These are phyloP conservation scores for Nasonia giraulti DNA, from an alignment of 1,140 invertebrate genomes.

Conservation along the genomic window DNA sequence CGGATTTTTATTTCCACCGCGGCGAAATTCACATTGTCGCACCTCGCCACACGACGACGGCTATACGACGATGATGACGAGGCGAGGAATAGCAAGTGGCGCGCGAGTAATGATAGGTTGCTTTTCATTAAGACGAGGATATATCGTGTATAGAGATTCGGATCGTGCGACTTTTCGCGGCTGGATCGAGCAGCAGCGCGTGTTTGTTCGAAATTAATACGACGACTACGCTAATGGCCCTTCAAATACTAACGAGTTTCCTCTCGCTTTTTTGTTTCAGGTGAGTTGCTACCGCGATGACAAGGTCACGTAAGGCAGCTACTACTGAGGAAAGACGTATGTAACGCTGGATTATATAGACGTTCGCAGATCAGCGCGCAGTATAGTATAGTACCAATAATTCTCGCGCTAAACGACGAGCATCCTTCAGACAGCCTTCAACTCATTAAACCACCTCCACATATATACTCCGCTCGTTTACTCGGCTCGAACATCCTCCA, in stretches of 20 bases:
- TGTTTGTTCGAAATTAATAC: background rate
- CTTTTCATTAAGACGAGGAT: background rate
- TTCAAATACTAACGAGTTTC: conserved; percentile 12
- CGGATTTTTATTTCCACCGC: background rate
- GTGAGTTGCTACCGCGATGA: conserved; percentile 29
- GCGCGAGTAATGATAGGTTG: conserved; percentile 11
- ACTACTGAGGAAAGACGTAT: background rate
- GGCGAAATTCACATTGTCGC: background rate
- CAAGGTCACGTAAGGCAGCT: background rate
- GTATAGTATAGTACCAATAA: background rate
- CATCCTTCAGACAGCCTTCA: conserved; percentile 20
- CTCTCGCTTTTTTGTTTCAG: conserved; percentile 41
- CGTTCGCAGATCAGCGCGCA: background rate
- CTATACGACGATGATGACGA: background rate
- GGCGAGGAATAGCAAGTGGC: background rate
- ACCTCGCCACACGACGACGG: background rate
- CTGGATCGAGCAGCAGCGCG: background rate
- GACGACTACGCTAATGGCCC: background rate
- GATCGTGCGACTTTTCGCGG: background rate
- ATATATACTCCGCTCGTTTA: background rate
- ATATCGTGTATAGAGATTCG: background rate
- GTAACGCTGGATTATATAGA: background rate
- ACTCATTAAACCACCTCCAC: background rate
- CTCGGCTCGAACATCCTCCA: background rate
- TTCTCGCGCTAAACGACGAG: conserved; percentile 6